phyloP scores from a whole-genome alignment of 2,113 vertebrate species.

The Origma solitaria region DNA sequence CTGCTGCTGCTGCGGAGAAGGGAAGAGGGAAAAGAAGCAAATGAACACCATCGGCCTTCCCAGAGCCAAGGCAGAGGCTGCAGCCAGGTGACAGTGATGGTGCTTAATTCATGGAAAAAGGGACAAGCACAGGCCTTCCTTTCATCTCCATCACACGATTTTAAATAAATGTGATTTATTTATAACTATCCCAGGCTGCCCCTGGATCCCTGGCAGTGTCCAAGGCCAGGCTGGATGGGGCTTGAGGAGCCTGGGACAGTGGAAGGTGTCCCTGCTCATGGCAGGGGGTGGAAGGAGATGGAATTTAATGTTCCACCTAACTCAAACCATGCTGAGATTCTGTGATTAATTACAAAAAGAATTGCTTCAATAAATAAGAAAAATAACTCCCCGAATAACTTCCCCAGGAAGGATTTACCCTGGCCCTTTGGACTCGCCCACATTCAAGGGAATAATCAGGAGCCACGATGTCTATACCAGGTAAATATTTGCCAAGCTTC shows the following conservation, averaged over 20 bases:
- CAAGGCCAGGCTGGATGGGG: not conserved
- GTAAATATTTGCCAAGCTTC: not conserved
- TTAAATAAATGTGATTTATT: not conserved
- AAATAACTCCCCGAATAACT: not conserved
- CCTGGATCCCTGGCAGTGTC: not conserved
- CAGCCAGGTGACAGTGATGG: not conserved
- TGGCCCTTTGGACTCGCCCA: not conserved
- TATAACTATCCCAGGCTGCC: too few relatives aligned
- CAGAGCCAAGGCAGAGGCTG: not conserved
- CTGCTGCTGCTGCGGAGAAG: slow-evolving; percentile 86
- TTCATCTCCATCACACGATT: not conserved
- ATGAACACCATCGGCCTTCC: not conserved
- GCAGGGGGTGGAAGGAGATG: fast-evolving
- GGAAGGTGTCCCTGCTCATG: not conserved
- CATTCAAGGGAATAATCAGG: not conserved
- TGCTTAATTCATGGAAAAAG: not conserved
- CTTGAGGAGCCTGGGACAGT: not conserved
- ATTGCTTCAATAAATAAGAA: not conserved
- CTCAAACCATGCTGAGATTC: not conserved
- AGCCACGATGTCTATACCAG: not conserved
- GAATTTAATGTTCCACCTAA: not conserved
- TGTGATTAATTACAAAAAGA: not conserved
- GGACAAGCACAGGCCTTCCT: not conserved
- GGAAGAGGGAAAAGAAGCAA: not conserved
- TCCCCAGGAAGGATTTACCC: not conserved